Base-by-base conservation (phyloP, 2,797 vertebrate species). In the Lepus townsendii region DNA sequence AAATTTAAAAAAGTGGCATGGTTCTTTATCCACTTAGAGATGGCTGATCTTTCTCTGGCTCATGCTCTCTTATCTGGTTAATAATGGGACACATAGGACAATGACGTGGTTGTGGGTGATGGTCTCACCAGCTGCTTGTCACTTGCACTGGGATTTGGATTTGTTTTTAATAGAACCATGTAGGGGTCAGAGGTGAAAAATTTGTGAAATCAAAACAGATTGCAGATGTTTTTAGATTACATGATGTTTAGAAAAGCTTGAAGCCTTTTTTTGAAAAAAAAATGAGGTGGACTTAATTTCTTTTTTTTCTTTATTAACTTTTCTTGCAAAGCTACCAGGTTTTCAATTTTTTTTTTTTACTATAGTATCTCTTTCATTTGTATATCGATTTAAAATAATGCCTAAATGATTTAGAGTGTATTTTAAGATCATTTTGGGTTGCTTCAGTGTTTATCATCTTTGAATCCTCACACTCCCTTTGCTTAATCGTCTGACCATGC, bases 161-260 rank as follows among this genome's bases (percentile, higher is more conserved):
- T 66, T 66, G 10, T 52, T 77, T 66, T 82, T 84, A 10, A 24
- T 11, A 73, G n/a, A 72, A n/a, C 32, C 26, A 0, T 13, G 26
- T 76, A 84, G n/a, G 60, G 13, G 72, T 22, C 69, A n/a, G n/a
- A 78, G 76, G 38, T 62, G 76, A 92, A 27, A 32, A 83, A 50
- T 50, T 10, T 42, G 71, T 86, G 83, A 72, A 38, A 47, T 62
- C 42, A 9, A 93, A 82, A 95, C 50, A 50, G 32, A 85, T 77
- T 42, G 35, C 30, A 78, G 19, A 30, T 38, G 35, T 65, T 87
- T 83, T 0, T 72, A 85, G 84, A 38, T 75, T 63, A 38, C 32
- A 35, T 76, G 35, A 78, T 71, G 35, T 63, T 85, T 78, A 78
- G 26, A 54, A 76, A 32, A 93, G 87, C 24, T 20, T n/a, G 27